Evolutionary conservation across 2,113 vertebrate genomes (phyloP).

Genomic region (Semnornis frantzii): DNA sequence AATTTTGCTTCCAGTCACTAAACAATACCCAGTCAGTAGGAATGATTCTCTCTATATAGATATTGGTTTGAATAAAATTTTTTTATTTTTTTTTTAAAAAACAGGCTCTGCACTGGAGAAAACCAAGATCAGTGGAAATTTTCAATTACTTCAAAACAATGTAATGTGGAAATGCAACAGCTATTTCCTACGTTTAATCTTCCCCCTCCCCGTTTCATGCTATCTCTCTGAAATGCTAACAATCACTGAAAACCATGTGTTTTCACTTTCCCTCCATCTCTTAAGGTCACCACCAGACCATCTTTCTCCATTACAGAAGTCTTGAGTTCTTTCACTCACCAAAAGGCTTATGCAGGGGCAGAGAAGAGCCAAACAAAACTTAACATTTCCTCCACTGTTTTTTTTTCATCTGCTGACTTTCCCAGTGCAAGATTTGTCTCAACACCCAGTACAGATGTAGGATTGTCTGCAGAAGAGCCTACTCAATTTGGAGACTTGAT

Average conservation of each 20-base stretch:
- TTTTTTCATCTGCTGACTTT: neutral
- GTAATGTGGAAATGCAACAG: neutral
- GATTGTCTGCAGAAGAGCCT: neutral
- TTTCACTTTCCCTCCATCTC: neutral
- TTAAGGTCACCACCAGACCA: neutral
- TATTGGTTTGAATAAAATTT: neutral
- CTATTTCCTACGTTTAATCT: neutral
- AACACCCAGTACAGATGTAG: neutral
- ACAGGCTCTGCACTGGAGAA: neutral
- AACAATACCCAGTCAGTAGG: neutral
- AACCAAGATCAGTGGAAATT: neutral
- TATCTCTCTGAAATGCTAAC: slow-evolving; percentile 28
- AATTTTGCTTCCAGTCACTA: neutral
- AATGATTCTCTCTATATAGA: neutral
- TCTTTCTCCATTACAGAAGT: slow-evolving; percentile 16
- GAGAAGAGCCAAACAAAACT: neutral
- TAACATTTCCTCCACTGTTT: neutral
- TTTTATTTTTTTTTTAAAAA: neutral
- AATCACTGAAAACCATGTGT: neutral
- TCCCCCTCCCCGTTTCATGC: neutral
- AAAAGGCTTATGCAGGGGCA: neutral
- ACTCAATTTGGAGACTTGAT: neutral
- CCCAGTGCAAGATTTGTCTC: neutral
- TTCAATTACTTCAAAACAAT: slow-evolving; percentile 14
- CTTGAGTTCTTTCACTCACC: neutral